phyloP scores from a whole-genome alignment of 2,113 vertebrate species.

The Chaetodon auriga region DNA sequence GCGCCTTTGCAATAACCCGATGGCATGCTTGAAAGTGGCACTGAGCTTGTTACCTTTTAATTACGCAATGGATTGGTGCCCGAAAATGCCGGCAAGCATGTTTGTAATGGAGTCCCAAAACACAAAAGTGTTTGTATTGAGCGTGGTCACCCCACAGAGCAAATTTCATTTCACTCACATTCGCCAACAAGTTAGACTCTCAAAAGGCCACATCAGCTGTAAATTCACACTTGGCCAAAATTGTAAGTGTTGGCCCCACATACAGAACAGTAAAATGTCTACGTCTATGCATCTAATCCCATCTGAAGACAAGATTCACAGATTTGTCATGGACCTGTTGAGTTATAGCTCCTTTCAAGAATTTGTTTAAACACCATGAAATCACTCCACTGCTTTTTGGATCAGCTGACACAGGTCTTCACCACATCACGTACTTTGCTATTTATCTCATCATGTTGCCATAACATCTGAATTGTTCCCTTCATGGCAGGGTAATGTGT shows the following conservation, averaged over 20 bases:
- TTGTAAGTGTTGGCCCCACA: background rate
- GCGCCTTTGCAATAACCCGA: background rate
- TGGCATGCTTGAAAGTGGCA: background rate
- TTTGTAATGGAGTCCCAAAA: conserved; percentile 36
- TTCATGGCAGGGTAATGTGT: background rate
- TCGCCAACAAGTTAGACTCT: background rate
- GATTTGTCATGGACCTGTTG: background rate
- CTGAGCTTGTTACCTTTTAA: conserved; percentile 32
- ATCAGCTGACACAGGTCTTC: background rate
- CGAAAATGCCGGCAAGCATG: conserved; percentile 16
- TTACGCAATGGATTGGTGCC: conserved; percentile 16
- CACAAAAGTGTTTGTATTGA: conserved; percentile 22
- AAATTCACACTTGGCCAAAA: background rate
- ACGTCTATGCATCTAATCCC: background rate
- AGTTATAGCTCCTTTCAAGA: background rate
- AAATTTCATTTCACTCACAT: conserved; percentile 14
- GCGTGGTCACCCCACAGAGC: background rate
- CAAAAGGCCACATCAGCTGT: background rate
- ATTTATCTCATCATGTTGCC: background rate
- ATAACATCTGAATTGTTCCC: background rate
- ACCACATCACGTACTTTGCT: background rate
- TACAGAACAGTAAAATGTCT: background rate
- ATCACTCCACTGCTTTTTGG: background rate
- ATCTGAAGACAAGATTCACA: too few relatives aligned
- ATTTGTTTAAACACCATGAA: background rate